Conservation (phyloP, 2,113 vertebrate genomes). For the Menidia beryllina region DNA sequence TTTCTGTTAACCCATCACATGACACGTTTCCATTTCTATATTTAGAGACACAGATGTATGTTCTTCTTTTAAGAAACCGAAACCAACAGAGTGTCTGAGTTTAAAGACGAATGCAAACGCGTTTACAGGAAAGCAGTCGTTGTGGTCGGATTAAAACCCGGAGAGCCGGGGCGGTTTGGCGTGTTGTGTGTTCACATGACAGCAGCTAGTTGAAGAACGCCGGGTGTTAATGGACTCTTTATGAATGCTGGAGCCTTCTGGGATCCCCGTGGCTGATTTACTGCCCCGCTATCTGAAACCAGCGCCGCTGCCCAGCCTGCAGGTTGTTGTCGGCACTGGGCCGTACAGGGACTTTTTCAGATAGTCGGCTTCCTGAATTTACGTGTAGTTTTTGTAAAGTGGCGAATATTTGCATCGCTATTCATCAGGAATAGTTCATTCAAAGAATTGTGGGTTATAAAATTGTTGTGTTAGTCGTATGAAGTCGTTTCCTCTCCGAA, state of each 20-base stretch:
- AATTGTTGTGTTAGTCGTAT: too few relatives aligned
- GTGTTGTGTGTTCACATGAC: conserved; percentile 1
- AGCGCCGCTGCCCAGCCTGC: neutral
- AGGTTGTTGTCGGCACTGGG: too few relatives aligned
- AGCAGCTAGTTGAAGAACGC: neutral
- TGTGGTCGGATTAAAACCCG: neutral
- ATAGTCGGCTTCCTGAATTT: too few relatives aligned
- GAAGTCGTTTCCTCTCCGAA: too few relatives aligned
- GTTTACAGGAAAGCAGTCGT: neutral
- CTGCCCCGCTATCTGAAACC: conserved; percentile 1
- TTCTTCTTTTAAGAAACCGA: neutral
- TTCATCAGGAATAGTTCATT: too few relatives aligned
- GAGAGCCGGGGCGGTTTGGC: neutral
- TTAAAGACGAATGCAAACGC: neutral
- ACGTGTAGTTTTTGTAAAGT: too few relatives aligned
- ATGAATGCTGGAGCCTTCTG: conserved; percentile 7
- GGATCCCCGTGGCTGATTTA: neutral
- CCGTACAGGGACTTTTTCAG: too few relatives aligned
- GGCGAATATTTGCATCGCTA: too few relatives aligned
- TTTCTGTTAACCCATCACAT: too few relatives aligned
- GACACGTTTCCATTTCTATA: neutral
- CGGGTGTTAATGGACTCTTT: conserved; percentile 2
- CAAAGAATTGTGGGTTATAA: too few relatives aligned
- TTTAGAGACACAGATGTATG: neutral
- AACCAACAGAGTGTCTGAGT: neutral